Evolutionary conservation across 2,113 vertebrate genomes (phyloP).

Genomic region (Hylia prasina): DNA sequence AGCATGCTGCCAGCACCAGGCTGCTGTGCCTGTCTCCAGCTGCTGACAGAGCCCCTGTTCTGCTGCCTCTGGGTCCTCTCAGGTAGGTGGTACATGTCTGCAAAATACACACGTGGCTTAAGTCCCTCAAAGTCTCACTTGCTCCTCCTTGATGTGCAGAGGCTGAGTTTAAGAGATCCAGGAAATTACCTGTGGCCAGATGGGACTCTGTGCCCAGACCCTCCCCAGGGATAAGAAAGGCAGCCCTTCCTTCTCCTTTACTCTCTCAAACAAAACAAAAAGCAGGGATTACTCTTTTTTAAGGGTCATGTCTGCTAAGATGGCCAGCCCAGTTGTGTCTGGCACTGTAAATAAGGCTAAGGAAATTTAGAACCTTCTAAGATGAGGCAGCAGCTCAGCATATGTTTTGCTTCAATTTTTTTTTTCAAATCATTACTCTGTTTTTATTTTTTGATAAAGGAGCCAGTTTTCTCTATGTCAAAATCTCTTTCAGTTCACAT

Average conservation of each 20-base stretch:
- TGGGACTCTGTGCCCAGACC: neutral
- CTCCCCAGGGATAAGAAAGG: neutral
- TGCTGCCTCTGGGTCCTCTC: neutral
- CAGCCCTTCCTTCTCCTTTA: neutral
- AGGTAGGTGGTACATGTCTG: neutral
- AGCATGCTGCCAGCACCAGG: neutral
- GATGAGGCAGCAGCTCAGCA: neutral
- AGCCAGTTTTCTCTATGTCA: neutral
- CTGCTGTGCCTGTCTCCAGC: neutral
- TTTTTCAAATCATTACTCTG: neutral
- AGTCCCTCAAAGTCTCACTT: neutral
- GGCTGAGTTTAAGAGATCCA: neutral
- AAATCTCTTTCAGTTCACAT: neutral
- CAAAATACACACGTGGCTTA: neutral
- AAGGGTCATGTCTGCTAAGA: neutral
- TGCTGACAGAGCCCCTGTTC: neutral
- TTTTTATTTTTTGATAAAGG: neutral
- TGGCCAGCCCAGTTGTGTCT: neutral
- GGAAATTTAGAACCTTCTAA: neutral
- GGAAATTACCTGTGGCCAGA: neutral
- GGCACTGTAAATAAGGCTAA: neutral
- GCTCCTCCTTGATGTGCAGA: neutral
- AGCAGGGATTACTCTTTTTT: neutral
- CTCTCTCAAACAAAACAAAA: neutral
- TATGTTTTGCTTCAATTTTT: neutral